phyloP scores from a whole-genome alignment of 2,888 invertebrate species.

The Strigamia maritima region DNA sequence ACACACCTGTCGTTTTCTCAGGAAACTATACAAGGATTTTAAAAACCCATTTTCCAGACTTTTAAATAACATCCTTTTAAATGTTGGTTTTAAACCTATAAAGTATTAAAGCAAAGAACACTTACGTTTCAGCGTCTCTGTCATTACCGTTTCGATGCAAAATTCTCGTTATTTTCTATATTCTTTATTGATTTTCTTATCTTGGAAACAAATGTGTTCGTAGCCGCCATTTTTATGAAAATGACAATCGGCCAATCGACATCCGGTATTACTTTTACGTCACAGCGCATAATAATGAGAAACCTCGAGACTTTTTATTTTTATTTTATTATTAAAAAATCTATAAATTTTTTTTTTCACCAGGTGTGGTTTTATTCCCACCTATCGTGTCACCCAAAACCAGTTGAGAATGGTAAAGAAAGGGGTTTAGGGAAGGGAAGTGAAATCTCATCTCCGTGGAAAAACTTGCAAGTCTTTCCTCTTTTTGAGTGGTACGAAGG shows the following conservation, averaged over 20 bases:
- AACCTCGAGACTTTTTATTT: background rate
- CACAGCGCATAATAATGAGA: background rate
- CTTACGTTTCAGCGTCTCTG: background rate
- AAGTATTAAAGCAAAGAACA: background rate
- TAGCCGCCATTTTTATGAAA: background rate
- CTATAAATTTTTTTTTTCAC: background rate
- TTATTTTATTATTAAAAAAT: background rate
- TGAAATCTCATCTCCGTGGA: conserved; percentile 34
- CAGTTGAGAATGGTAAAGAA: background rate
- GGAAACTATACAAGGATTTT: background rate
- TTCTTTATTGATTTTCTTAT: background rate
- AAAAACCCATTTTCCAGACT: background rate
- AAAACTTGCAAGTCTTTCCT: conserved; percentile 30
- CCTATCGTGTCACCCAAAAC: background rate
- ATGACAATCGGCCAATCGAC: background rate
- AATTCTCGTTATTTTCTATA: background rate
- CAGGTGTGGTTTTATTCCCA: background rate
- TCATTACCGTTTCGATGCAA: background rate
- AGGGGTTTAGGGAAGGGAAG: conserved; percentile 25
- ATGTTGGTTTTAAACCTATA: background rate
- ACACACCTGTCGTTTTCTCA: conserved; percentile 28
- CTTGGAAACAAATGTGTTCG: too few species aligned
- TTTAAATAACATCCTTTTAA: background rate
- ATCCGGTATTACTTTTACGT: background rate
- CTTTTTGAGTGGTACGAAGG: background rate